A percentile compares a stretch with the other conserved stretches of the same genome.
Conservation (phyloP, 2,113 vertebrate species). For the Zosterops borbonicus region DNA sequence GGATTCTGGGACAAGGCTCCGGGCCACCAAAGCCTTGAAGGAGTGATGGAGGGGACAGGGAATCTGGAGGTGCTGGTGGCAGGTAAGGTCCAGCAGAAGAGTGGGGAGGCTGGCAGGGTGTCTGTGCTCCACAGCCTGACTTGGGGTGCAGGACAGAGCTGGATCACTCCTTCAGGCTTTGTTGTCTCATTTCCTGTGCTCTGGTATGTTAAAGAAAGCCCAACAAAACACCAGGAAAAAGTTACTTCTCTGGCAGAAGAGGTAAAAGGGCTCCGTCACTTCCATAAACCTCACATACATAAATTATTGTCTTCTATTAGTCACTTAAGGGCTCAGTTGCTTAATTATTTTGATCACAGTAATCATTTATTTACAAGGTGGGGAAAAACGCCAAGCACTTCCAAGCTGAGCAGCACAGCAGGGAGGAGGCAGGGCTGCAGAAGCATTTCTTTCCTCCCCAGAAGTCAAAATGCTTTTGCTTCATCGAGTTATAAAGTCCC, state of each 20-base stretch:
- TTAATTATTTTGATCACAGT: constrained; percentile 59
- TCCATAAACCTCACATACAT: constrained; percentile 21
- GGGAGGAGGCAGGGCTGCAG: background rate
- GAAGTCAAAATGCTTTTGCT: background rate
- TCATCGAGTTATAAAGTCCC: background rate
- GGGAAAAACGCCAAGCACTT: constrained; percentile 42
- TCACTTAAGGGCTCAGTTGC: constrained; percentile 39
- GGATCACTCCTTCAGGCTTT: background rate
- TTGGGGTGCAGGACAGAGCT: background rate
- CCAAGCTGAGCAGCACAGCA: background rate
- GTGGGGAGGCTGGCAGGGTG: background rate
- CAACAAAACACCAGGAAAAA: background rate
- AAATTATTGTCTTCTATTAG: constrained; percentile 33
- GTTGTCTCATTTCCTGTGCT: background rate
- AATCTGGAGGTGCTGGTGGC: background rate
- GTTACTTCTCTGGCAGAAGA: background rate
- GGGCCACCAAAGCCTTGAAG: background rate
- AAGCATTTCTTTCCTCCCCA: background rate
- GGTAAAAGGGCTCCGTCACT: background rate
- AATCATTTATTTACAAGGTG: constrained; percentile 55
- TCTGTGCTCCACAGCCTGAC: fast-evolving
- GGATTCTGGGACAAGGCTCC: background rate
- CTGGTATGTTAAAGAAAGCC: background rate
- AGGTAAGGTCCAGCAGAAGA: background rate
- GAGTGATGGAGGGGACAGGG: background rate